phyloP scores from a whole-genome alignment of 2,797 vertebrate genomes.

The Pantherophis vulpinus region DNA sequence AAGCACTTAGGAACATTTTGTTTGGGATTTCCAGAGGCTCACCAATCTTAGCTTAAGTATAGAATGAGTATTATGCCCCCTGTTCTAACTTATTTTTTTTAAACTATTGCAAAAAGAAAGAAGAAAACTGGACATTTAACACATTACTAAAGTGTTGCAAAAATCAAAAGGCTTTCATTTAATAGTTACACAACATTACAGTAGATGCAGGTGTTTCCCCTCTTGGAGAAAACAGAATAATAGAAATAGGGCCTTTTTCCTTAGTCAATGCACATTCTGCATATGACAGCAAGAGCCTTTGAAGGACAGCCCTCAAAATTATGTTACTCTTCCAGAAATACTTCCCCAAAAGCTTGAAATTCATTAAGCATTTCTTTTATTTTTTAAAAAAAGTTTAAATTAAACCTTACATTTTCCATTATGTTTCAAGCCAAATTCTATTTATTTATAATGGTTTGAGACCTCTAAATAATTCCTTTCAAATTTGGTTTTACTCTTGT shows the following conservation, averaged over 20 bases:
- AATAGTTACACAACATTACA: background rate
- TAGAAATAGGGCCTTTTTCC: background rate
- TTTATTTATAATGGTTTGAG: background rate
- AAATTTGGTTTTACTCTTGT: background rate
- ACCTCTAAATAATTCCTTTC: background rate
- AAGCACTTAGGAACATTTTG: background rate
- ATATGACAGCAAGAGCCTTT: background rate
- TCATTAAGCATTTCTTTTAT: background rate
- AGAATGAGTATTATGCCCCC: background rate
- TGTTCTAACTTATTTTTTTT: background rate
- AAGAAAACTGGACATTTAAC: background rate
- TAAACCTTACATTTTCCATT: background rate
- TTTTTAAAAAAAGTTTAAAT: background rate
- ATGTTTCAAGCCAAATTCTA: background rate
- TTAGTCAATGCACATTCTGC: too few relatives aligned
- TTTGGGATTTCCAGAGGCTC: background rate
- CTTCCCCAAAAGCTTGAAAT: background rate
- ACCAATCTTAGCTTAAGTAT: background rate
- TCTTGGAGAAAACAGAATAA: background rate
- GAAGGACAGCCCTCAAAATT: background rate
- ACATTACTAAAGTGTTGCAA: background rate
- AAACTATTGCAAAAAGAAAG: background rate
- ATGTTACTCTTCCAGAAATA: background rate
- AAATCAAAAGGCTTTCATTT: background rate
- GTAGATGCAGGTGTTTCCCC: background rate